Base-by-base conservation (phyloP, 1,140 invertebrate genomes). In the Formica exsecta region DNA sequence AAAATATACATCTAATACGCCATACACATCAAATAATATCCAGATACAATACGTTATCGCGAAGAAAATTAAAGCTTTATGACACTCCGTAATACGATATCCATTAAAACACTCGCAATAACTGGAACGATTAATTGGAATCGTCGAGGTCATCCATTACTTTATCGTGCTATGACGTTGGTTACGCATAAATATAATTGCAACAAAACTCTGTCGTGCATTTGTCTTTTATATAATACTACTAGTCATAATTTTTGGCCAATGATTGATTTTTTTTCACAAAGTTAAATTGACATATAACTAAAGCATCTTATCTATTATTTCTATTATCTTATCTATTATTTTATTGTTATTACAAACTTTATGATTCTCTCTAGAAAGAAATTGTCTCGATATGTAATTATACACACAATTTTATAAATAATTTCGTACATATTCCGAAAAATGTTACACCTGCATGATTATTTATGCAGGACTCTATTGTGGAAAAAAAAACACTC, bases 61-160 rank as follows among this genome's bases (percentile, higher is more conserved):
- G 44, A 22, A 62, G 44, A 25, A 81, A 81, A 86, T 86, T 86
- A 71, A 70, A 83, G 79, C 51, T 54, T 83, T 25, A 25, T 81
- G 32, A 79, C 25, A 81, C 66, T 80, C 32, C 8, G 85, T 86
- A 86, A 86, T 79, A 66, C 57, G 85, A 86, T 86, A 81, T 61
- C 64, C 65, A 68, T 86, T 86, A 86, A 79, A 86, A 81, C 65
- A 81, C 41, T 86, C 41, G n/a, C 77, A 70, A 77, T 77, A 48
- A 77, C 73, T 36, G 75, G 41, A 54, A 71, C 54, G 29, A 61
- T 81, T 86, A 86, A 86, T 86, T 86, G 54, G 41, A 81, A 81
- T 83, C 25, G 79, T 62, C 79, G 79, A 74, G 79, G 79, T 74
- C 79, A 36, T 74, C 25, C 41, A 73, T 41, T 83, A 83, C 79